Base-by-base conservation (phyloP, 2,113 vertebrate genomes). In the Eclectus roratus region DNA sequence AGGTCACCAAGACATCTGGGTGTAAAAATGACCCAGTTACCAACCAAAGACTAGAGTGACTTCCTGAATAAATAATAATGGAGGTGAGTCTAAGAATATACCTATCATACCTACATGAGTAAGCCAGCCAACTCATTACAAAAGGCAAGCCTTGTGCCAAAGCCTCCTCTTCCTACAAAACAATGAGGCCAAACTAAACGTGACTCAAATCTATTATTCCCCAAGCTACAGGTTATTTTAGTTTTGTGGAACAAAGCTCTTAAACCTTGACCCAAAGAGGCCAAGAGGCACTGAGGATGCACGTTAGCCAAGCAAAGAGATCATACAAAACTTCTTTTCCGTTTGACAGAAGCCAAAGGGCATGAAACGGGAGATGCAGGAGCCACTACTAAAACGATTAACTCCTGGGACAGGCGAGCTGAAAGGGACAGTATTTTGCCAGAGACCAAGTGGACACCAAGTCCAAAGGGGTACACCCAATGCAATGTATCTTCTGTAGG, bases 51-150 rank as follows among this genome's bases (percentile, higher is more conserved):
- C 69, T 56, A 6, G 18, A 73, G 69, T 4, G 7, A 95, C 79
- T 95, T 96, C 95, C 96, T 96, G 73, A 79, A 81, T 96, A 96
- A 96, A 91, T 96, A 95, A 96, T 78, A 84, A 73, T 85, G 80
- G 88, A 93, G 73, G 83, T 88, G 95, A 92, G 86, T 88, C 97
- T 96, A 98, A 97, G 97, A 97, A 97, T 96, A 93, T 77, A 97
- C 88, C 87, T 91, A 96, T 96, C 97, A 94, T 94, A 98, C 96
- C 95, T 97, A 83, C 84, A 88, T 96, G 96, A 98, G 94, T 97
- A 98, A 98, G 96, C 73, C 66, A 90, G 81, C 77, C 89, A 85
- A 70, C 89, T 96, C 97, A 93, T 89, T 84, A 89, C 64, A 94
- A 81, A 74, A 88, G 46, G 25, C 70, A 95, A 94, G 82, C 66